Evolutionary conservation across 2,113 vertebrate species (phyloP), one percentile per base, ranked within the genome.

Genomic region (Vidua macroura): DNA sequence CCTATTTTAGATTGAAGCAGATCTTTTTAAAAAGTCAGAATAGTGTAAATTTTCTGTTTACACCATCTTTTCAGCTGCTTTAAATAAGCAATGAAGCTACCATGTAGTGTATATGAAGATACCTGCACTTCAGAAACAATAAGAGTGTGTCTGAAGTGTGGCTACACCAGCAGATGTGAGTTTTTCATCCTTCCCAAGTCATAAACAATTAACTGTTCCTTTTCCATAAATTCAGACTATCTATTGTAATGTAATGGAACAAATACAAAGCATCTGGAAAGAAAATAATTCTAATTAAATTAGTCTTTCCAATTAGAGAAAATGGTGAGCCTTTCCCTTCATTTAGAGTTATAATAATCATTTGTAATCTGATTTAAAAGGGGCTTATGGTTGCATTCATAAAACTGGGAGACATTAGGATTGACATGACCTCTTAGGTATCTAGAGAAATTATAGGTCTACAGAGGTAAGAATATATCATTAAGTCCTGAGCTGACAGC

Each of bases 231-330:
- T 53, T 52, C 67, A 59, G 52, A 89, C 90, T 95, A 51, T 82
- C 88, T 96, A 83, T 95, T 96, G 91, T 93, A 97, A 92, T 94
- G 94, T 91, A 95, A 94, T 83, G 64, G 82, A 97, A 96, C 80
- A 97, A 94, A 89, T 77, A 95, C 72, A 96, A 95, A 97, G 95
- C 94, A 95, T 96, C 96, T 97, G 91, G 94, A 96, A 95, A 95
- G 73, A 94, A 95, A 92, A 94, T 70, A 96, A 85, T 94, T 94
- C 81, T 67, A 92, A 95, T 93, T 43, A 93, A 97, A 96, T 98
- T 97, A 98, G 86, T 68, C 78, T 94, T 96, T 97, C 96, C 95
- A 97, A 97, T 98, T 97, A 98, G 92, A 95, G 95, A 86, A 94
- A 96, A 95, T 88, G 63, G 62, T 88, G 80, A 83, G 63, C 46